Evolutionary conservation across 2,797 vertebrate genomes (phyloP).

Genomic region (Enteromius mattozi): DNA sequence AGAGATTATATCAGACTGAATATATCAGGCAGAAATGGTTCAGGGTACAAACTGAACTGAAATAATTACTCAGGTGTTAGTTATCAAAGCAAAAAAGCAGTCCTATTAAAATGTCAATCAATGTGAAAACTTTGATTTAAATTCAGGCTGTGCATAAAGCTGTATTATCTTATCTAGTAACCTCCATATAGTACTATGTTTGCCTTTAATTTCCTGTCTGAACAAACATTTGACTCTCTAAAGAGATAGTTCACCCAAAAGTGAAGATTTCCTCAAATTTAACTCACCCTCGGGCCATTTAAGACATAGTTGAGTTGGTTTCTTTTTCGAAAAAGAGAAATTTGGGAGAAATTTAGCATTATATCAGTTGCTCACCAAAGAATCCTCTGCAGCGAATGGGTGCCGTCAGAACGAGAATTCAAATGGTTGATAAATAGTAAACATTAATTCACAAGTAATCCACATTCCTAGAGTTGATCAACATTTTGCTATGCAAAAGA

Average conservation of each 20-base stretch:
- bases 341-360: background rate
- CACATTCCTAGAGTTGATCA: background rate
- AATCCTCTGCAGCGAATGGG: background rate
- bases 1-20: conserved; percentile 43
- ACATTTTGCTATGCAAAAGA: background rate
- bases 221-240: conserved; percentile 1
- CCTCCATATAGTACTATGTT: background rate
- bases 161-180: background rate
- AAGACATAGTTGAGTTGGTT: background rate
- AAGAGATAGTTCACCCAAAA: background rate
- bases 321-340: background rate
- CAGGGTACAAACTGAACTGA: background rate
- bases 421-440: background rate
- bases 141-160: background rate
- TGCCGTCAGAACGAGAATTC: background rate
- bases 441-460: background rate
- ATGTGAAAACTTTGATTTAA: background rate
- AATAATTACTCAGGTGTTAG: conserved; percentile 1
- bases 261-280: background rate
- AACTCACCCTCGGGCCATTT: background rate
- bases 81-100: background rate
- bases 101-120: background rate
- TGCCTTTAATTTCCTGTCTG: background rate
- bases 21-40: conserved; percentile 14
- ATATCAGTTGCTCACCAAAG: background rate